Base-by-base conservation (phyloP, 2,797 vertebrate genomes). In the Sebastes variabilis region DNA sequence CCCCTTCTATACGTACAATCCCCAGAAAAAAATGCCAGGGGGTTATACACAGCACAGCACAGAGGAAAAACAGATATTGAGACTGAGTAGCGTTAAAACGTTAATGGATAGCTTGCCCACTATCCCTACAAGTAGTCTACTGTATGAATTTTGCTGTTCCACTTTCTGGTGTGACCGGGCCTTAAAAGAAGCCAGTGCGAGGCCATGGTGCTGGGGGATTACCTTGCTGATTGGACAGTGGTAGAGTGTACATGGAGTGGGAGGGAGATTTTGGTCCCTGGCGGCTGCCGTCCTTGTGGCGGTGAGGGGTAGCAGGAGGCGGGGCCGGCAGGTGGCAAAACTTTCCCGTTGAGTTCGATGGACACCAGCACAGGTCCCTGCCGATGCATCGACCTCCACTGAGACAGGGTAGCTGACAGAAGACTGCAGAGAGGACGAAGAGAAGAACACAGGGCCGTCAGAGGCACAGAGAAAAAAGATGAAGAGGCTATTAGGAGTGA, bases 331-430 rank as follows among this genome's bases (percentile, higher is more conserved):
- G 92, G 84, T 99, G 98, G 86, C 98, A 99, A 90, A 99, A 99
- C 93, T 98, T 98, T 56, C 98, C 98, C 0, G 97, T 99, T 67
- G 97, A 97, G 90, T 98, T 99, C 76, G 97, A 94, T 0, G 97
- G 98, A 88, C 98, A 99, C 97, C 96, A 97, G 91, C 98, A 99
- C 71, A 96, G 93, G 0, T 99, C 96, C 79, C 97, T 95, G 77
- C 97, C 98, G 6, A 98, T 95, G 13, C 98, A 99, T 55, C 96
- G 96, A 30, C 98, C 98, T 72, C 98, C 98, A 0, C 96, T 99
- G 76, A 97, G 95, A 91, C 98, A 99, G n/a, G 97, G 97, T 75
- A 99, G 97, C 95, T 99, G 98, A 94, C 98, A 99, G 92, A 99
- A 98, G 90, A 97, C 98, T 99, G 91, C 34, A 83, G 18, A 24